phyloP scores from a whole-genome alignment of 1,140 invertebrate genomes.

The Drosophila simulans region DNA sequence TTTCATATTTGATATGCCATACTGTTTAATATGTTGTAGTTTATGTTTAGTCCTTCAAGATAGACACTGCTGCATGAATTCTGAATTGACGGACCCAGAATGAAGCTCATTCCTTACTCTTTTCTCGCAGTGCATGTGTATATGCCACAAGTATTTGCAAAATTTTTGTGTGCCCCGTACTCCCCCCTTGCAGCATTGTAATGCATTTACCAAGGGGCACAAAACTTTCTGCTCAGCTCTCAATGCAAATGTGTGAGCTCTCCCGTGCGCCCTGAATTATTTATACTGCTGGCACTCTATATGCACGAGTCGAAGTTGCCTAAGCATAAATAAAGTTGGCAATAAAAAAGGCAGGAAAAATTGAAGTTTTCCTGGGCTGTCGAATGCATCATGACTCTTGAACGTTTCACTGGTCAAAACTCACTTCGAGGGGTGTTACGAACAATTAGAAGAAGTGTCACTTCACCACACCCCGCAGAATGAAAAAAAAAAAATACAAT shows the following conservation, averaged over 20 bases:
- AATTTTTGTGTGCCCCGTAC: constrained; percentile 33
- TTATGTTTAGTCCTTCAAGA: too few relatives aligned
- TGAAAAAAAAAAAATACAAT: constrained; percentile 12
- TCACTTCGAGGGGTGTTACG: constrained; percentile 21
- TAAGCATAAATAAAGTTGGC: constrained; percentile 54
- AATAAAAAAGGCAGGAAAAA: constrained; percentile 43
- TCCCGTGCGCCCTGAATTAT: constrained; percentile 71
- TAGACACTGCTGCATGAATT: too few relatives aligned
- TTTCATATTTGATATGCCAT: too few relatives aligned
- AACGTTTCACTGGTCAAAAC: constrained; percentile 47
- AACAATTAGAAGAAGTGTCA: constrained; percentile 73
- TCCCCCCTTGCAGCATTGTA: constrained; percentile 51
- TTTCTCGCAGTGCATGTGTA: constrained; percentile 9
- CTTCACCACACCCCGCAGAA: constrained; percentile 44
- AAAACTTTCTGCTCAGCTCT: constrained; percentile 38
- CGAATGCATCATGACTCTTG: constrained; percentile 61
- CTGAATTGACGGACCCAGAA: background rate
- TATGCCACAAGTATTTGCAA: constrained; percentile 63
- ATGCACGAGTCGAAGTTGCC: constrained; percentile 54
- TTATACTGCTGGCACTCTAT: constrained; percentile 79
- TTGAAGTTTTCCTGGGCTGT: constrained; percentile 24
- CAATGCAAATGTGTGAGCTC: constrained; percentile 73
- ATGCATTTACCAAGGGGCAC: constrained; percentile 64
- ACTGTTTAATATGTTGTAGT: too few relatives aligned
- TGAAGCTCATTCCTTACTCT: background rate